Evolutionary conservation across 2,888 invertebrate genomes (phyloP).

Genomic region (Tricholauxania praeusta): DNA sequence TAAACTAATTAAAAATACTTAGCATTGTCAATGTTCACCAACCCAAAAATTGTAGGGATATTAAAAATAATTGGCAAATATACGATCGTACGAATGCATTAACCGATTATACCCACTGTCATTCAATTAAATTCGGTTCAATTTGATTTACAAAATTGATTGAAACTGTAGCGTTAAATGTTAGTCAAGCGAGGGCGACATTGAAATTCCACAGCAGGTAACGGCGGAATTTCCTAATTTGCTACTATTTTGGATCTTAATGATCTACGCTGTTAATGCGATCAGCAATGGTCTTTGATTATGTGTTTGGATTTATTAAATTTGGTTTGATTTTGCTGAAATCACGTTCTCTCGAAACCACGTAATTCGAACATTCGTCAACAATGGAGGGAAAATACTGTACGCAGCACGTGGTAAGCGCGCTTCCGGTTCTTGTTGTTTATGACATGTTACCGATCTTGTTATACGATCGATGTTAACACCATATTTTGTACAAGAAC

Average conservation of each 20-base stretch:
- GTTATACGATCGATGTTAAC: constrained; percentile 15
- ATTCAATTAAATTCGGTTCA: constrained; percentile 10
- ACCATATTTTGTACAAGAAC: constrained; percentile 1
- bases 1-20: too few species aligned
- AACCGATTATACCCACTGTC: constrained; percentile 45
- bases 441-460: constrained; percentile 11
- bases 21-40: too few species aligned
- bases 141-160: neutral
- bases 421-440: constrained; percentile 28
- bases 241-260: neutral
- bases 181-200: constrained; percentile 49
- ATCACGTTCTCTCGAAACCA: neutral
- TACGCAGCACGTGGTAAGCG: constrained; percentile 4
- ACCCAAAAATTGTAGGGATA: too few species aligned
- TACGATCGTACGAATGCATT: too few species aligned
- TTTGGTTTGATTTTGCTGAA: neutral
- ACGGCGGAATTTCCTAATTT: constrained; percentile 35
- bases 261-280: constrained; percentile 12
- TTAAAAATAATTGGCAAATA: too few species aligned
- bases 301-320: neutral
- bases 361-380: neutral
- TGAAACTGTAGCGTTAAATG: neutral
- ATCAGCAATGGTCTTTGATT: constrained; percentile 8
- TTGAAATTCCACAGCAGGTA: constrained; percentile 54
- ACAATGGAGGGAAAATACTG: neutral